phyloP scores from a whole-genome alignment of 2,113 vertebrate genomes.

The Oceanodroma tethys region DNA sequence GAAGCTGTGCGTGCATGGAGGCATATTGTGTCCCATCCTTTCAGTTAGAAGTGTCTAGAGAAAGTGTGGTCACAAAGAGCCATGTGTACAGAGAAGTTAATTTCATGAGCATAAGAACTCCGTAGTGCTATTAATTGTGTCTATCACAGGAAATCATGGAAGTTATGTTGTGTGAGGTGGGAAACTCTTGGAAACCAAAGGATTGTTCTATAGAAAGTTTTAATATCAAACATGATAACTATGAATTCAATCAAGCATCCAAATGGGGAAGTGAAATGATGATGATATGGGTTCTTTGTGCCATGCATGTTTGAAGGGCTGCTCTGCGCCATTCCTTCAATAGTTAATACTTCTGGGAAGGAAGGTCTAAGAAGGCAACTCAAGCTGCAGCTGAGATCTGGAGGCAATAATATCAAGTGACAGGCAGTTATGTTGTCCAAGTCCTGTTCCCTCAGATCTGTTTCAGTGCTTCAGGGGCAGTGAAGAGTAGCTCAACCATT shows the following conservation, averaged over 20 bases:
- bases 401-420: background rate
- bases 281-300: too few species aligned
- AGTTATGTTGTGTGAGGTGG: fast-evolving
- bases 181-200: background rate
- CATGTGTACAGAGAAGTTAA: background rate
- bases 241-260: background rate
- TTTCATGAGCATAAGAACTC: background rate
- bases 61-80: background rate
- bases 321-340: background rate
- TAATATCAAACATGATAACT: background rate
- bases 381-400: background rate
- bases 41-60: background rate
- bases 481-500: background rate
- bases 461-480: background rate
- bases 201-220: background rate
- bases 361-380: background rate
- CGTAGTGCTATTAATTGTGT: background rate
- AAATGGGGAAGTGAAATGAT: background rate
- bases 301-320: background rate
- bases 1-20: background rate
- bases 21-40: background rate
- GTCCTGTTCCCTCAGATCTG: background rate
- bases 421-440: background rate
- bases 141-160: background rate
- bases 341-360: background rate